These are phyloP conservation scores for Candoia aspera DNA, from an alignment of 2,113 vertebrate genomes.

Conservation along the genomic window DNA sequence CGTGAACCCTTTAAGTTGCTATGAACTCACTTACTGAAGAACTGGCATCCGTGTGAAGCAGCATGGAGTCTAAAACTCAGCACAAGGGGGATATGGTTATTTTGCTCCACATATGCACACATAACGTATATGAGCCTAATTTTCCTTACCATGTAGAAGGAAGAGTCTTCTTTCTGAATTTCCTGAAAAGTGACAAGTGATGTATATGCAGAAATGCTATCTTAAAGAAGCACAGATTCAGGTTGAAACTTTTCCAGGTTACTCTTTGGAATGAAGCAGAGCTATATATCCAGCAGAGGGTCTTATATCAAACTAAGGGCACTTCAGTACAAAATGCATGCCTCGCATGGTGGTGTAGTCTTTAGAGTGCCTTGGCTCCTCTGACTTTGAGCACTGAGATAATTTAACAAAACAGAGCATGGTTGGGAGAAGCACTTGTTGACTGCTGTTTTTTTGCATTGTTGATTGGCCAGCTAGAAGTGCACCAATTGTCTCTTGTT, in stretches of 20 bases:
- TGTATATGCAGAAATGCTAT: background rate
- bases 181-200: background rate
- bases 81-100: background rate
- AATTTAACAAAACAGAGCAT: background rate
- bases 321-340: background rate
- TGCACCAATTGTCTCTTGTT: background rate
- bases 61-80: background rate
- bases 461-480: background rate
- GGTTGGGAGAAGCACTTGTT: background rate
- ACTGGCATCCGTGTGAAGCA: background rate
- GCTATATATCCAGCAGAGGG: background rate
- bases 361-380: background rate
- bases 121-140: background rate
- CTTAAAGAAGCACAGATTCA: slow-evolving; percentile 20
- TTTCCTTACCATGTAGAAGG: background rate
- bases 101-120: background rate
- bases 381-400: background rate
- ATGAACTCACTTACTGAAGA: slow-evolving; percentile 5
- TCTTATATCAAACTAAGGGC: no score
- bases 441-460: background rate
- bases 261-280: slow-evolving; percentile 5
- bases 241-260: slow-evolving; percentile 1
- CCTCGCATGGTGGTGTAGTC: background rate
- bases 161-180: accelerated
- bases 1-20: background rate